These are phyloP conservation scores for Cosmia trapezina DNA, from an alignment of 2,888 invertebrate genomes.

Conservation along the genomic window DNA sequence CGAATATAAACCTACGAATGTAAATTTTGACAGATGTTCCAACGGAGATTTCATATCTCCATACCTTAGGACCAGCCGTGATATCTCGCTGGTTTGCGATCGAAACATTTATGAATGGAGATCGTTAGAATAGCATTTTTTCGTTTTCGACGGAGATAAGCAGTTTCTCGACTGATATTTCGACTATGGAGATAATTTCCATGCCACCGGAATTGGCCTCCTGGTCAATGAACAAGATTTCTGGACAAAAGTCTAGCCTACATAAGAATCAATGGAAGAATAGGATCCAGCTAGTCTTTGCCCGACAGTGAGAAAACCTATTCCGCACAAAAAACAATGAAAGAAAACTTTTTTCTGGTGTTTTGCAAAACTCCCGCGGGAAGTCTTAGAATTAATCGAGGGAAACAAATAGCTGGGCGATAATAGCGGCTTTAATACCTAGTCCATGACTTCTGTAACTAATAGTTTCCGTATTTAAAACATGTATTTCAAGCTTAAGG, in stretches of 20 bases:
- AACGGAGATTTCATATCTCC: no score
- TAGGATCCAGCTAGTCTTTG: background rate
- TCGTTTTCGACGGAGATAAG: no score
- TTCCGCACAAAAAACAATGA: background rate
- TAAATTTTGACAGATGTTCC: no score
- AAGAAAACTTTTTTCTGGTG: conserved; percentile 9
- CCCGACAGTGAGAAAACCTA: background rate
- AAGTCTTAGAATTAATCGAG: conserved; percentile 33
- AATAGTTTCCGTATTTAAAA: conserved; percentile 37
- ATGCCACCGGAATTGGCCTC: no score
- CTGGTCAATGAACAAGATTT: background rate
- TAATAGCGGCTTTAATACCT: conserved; percentile 22
- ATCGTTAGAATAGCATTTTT: no score
- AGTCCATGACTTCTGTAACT: conserved; percentile 3
- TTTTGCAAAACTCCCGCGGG: conserved; percentile 18
- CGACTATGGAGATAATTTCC: no score
- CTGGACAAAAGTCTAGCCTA: background rate
- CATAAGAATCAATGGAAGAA: no score
- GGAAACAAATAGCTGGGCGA: conserved; percentile 17
- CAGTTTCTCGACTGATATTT: no score
- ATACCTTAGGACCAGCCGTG: no score
- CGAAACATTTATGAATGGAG: no score
- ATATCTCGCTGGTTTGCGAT: no score
- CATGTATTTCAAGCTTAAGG: conserved; percentile 19
- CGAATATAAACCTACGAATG: no score